Evolutionary conservation across 2,113 vertebrate genomes (phyloP), one percentile per base, ranked within the genome.

Genomic region (Melanerpes aurifrons): DNA sequence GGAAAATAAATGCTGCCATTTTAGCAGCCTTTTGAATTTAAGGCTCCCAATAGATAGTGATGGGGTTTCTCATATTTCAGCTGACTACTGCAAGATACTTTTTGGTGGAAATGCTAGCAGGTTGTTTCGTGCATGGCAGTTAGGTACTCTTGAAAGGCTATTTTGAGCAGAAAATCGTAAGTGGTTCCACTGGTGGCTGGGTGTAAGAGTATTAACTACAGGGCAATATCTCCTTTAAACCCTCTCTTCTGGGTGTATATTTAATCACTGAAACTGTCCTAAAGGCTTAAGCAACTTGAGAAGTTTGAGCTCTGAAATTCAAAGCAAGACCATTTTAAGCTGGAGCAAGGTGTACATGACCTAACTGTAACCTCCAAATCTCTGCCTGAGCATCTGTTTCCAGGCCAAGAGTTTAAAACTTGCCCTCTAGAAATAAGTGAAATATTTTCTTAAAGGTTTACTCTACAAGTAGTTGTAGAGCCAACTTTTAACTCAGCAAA

Each of bases 181-280:
- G 90, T 18, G 0, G 18, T 84, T 94, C 71, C 87, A 75, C 48
- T 50, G 40, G 63, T 88, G 63, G 54, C 82, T 71, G 21, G 5
- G 29, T 87, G 64, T 92, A 88, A 94, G 82, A 68, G 31, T 66
- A 94, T 94, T 91, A 83, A 90, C 78, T 67, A 66, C 87, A 69
- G 79, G 58, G 18, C 77, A 72, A 69, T 86, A 78, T 88, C 91
- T 90, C 32, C 71, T 63, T 62, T 86, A 86, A 96, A 22, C 73
- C 80, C 35, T 86, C 89, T 87, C 76, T 72, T 81, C 79, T 90
- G 81, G 62, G 90, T 9, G 4, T 87, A 20, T 40, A 16, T 94
- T 93, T 90, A 90, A 84, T 95, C 93, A 72, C 80, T 91, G 83
- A 32, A 83, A 72, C 50, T 78, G 7, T 86, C 82, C 79, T 86